Evolutionary conservation across 1,140 invertebrate species (phyloP), one percentile per base, ranked within the genome.

Genomic region (Uloborus diversus): DNA sequence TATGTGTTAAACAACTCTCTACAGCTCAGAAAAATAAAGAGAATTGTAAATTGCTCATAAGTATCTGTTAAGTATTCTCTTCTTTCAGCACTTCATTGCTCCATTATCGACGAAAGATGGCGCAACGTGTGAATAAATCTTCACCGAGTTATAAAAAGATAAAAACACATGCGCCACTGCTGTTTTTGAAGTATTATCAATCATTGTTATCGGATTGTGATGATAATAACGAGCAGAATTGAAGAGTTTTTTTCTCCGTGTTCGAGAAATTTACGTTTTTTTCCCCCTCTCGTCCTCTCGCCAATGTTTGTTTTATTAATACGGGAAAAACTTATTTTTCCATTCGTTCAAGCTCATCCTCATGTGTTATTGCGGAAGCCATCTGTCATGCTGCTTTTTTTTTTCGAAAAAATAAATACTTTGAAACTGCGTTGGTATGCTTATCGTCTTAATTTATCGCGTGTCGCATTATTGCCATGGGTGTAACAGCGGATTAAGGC

Each of bases 371-470:
- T 47, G 42, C 32, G 42, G 20, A 30, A 49, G 37, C n/a, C n/a
- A 49, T 66, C 64, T 51, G 64, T 47, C 64, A n/a, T n/a, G n/a
- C n/a, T n/a, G n/a, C n/a, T n/a, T n/a, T n/a, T n/a, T n/a, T n/a
- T n/a, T n/a, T n/a, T n/a, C n/a, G 51, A 66, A n/a, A n/a, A 66
- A 66, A 66, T 66, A 66, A 66, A 66, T 47, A 28, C 35, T n/a
- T n/a, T 14, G 20, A 7, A 7, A 9, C 42, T 51, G 51, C 47
- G 14, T 20, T n/a, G 37, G 14, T n/a, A 28, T 27, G 14, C 64
- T 33, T 66, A 66, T 27, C 42, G n/a, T 66, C 14, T 25, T 66
- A 47, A 66, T 66, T 66, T 66, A 66, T 66, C 64, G 47, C 28
- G 28, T 66, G 37, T 51, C 35, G 64, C 25, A 66, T 66, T 28